Evolutionary conservation across 1,140 invertebrate species (phyloP).

Genomic region (Cyclargus thomasi): DNA sequence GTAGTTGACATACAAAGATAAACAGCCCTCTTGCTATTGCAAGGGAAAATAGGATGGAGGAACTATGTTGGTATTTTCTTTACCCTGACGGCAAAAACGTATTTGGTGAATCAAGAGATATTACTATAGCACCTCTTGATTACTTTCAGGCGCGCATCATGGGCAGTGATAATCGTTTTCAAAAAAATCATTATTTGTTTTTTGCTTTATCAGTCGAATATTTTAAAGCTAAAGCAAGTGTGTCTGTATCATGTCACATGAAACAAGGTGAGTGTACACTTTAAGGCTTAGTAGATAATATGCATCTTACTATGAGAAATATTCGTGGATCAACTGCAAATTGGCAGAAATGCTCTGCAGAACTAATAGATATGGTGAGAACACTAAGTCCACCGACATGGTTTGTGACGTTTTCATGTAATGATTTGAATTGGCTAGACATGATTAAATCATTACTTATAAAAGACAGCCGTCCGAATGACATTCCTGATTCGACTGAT

Average conservation of each 20-base stretch:
- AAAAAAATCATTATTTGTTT: constrained; percentile 34
- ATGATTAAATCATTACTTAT: constrained; percentile 33
- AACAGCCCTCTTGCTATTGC: constrained; percentile 8
- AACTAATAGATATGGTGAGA: constrained; percentile 33
- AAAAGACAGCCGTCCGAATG: constrained; percentile 18
- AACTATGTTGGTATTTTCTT: constrained; percentile 9
- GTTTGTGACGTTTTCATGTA: constrained; percentile 31
- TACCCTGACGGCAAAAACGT: constrained; percentile 18
- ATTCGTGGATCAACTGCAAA: constrained; percentile 28
- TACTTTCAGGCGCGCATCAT: constrained; percentile 35
- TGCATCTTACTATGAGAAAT: constrained; percentile 34
- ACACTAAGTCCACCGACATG: constrained; percentile 29
- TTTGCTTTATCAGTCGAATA: constrained; percentile 30
- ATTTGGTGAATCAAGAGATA: constrained; percentile 23
- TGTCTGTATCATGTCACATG: constrained; percentile 31
- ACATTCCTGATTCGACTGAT: constrained; percentile 8
- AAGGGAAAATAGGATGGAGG: constrained; percentile 8
- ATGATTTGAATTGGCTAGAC: constrained; percentile 34
- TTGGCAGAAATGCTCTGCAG: constrained; percentile 29
- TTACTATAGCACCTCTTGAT: constrained; percentile 27
- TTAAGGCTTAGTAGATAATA: constrained; percentile 28
- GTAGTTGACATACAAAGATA: constrained; percentile 11
- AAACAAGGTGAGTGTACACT: constrained; percentile 25
- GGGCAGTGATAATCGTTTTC: constrained; percentile 27
- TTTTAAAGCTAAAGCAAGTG: constrained; percentile 26